Evolutionary conservation across 2,113 vertebrate species (phyloP).

Genomic region (Engraulis encrasicolus): DNA sequence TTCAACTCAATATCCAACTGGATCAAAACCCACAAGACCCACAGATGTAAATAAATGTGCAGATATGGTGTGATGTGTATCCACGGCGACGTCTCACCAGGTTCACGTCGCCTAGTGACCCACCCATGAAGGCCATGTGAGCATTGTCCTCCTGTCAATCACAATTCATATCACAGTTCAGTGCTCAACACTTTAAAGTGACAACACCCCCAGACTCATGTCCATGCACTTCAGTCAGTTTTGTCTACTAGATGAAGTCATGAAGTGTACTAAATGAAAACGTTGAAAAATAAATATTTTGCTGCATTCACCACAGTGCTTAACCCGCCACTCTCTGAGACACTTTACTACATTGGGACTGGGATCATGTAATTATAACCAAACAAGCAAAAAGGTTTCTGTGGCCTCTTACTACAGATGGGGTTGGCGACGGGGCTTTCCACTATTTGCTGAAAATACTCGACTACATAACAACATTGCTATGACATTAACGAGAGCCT

Average conservation of each 20-base stretch:
- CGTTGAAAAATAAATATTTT: neutral
- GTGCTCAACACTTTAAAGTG: neutral
- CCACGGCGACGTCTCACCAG: conserved; percentile 36
- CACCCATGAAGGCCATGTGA: conserved; percentile 38
- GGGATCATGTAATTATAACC: neutral
- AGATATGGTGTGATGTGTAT: neutral
- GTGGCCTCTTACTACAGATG: too few species aligned
- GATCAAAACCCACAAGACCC: too few species aligned
- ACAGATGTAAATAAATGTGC: neutral
- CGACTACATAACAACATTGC: too few species aligned
- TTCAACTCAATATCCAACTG: too few species aligned
- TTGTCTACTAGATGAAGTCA: neutral
- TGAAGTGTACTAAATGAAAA: neutral
- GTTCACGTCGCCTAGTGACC: conserved; percentile 35
- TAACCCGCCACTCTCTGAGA: neutral
- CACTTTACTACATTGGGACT: neutral
- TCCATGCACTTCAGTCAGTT: neutral
- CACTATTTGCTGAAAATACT: too few species aligned
- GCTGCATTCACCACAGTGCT: neutral
- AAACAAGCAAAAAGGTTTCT: conserved; percentile 22
- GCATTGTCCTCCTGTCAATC: conserved; percentile 48
- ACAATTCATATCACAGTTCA: neutral
- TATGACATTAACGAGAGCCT: too few species aligned
- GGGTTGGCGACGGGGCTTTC: too few species aligned
- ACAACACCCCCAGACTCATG: neutral